Percentiles rank a stretch among this genome's conserved stretches.
Conservation (phyloP, 1,140 invertebrate genomes). For the Formica selysi region DNA sequence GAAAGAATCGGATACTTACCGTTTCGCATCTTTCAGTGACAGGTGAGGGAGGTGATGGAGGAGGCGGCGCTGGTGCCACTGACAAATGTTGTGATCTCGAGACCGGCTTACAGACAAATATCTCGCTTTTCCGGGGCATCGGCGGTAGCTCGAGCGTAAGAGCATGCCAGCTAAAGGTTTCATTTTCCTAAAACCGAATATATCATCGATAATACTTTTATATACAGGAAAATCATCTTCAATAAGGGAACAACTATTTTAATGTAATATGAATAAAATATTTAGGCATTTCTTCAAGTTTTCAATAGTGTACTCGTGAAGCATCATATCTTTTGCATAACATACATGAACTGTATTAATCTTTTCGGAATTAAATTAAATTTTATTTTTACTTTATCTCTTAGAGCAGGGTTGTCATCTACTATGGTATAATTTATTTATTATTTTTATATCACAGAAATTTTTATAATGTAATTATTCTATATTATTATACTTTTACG, state of each 20-base stretch:
- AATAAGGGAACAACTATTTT: background rate
- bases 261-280: background rate
- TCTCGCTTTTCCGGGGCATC: conserved; percentile 71
- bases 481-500: background rate
- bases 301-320: background rate
- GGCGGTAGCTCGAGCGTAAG: conserved; percentile 82
- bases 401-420: background rate
- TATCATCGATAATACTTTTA: no score
- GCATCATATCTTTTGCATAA: background rate
- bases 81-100: conserved; percentile 53
- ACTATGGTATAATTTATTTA: background rate
- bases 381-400: background rate
- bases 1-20: conserved; percentile 21
- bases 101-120: conserved; percentile 69
- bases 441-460: background rate
- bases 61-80: conserved; percentile 50
- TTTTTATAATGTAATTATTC: background rate
- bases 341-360: background rate
- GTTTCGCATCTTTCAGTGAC: conserved; percentile 36
- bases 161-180: conserved; percentile 84
- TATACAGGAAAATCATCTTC: background rate
- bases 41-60: background rate
- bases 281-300: background rate
- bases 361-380: background rate
- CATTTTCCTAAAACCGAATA: conserved; percentile 74